A percentile compares a stretch with the other conserved stretches of the same genome.
Evolutionary conservation across 92 coral and sea anemone genomes (phyloP).

Genomic region (Hydrozoanthus gracilis): DNA sequence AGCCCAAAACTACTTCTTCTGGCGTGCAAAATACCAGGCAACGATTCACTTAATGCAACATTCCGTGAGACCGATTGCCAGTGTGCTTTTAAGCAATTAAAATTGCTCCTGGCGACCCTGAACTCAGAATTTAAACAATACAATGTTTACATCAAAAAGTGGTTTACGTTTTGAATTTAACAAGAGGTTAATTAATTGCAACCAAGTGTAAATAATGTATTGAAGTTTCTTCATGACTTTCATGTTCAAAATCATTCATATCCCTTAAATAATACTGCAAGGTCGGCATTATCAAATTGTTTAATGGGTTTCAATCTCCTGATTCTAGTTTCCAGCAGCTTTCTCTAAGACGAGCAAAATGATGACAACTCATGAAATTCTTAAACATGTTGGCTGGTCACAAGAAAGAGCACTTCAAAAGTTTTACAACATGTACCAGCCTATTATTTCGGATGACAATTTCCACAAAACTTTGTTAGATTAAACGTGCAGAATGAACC

Average conservation of each 20-base stretch:
- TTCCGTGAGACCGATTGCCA: slow-evolving; percentile 54
- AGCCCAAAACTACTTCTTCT: slow-evolving; percentile 36
- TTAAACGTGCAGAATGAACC: slow-evolving; percentile 32
- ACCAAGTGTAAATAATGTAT: slow-evolving; percentile 55
- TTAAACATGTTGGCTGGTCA: slow-evolving; percentile 56
- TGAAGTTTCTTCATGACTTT: slow-evolving; percentile 44
- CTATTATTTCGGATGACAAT: slow-evolving; percentile 8
- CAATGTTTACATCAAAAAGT: slow-evolving; percentile 53
- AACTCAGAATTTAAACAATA: slow-evolving; percentile 55
- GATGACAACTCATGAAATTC: slow-evolving; percentile 45
- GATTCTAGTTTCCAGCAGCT: slow-evolving; percentile 16
- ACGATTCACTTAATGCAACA: slow-evolving; percentile 11
- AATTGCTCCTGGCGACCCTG: slow-evolving; percentile 49
- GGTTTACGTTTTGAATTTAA: slow-evolving; percentile 52
- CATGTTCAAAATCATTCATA: slow-evolving; percentile 27
- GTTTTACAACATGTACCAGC: slow-evolving; percentile 63
- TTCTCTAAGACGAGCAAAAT: neutral
- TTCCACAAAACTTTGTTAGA: slow-evolving; percentile 52
- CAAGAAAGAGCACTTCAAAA: slow-evolving; percentile 41
- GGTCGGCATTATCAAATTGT: slow-evolving; percentile 59
- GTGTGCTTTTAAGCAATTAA: too few species aligned
- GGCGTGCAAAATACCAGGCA: slow-evolving; percentile 54
- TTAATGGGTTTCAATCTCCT: slow-evolving; percentile 29
- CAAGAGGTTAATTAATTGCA: slow-evolving; percentile 50
- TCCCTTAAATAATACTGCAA: slow-evolving; percentile 48